Percentiles rank a stretch among this genome's conserved stretches.
Evolutionary conservation across 2,113 vertebrate species (phyloP).

Genomic region (Lamprologus tigripictilis): DNA sequence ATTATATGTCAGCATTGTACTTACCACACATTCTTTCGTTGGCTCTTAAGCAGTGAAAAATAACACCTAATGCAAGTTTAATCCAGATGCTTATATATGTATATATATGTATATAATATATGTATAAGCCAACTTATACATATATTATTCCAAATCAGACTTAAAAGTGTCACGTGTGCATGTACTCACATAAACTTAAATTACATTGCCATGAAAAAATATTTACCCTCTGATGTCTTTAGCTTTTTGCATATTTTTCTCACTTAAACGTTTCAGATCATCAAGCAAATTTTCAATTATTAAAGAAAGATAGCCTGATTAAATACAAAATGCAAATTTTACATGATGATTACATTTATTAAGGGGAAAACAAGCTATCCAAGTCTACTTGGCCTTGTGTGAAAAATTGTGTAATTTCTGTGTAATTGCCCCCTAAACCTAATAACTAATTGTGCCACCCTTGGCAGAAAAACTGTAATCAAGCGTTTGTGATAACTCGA

Average conservation of each 20-base stretch:
- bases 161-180: not conserved
- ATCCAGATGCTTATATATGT: not conserved
- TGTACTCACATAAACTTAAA: not conserved
- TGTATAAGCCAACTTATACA: not conserved
- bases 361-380: not conserved
- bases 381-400: not conserved
- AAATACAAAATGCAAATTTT: not conserved
- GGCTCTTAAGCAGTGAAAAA: not conserved
- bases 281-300: not conserved
- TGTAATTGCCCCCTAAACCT: not conserved
- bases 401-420: not conserved
- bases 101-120: no score
- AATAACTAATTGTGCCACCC: not conserved
- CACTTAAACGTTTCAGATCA: not conserved
- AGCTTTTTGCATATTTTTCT: not conserved
- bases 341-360: not conserved
- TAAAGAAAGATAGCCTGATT: not conserved
- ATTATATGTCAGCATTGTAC: not conserved
- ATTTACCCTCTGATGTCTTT: rapidly evolving
- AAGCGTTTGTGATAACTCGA: not conserved
- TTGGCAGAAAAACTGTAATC: not conserved
- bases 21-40: not conserved
- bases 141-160: not conserved
- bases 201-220: not conserved
- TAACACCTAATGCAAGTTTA: not conserved